These are phyloP conservation scores for Distichodus sexfasciatus DNA, from an alignment of 2,797 vertebrate species.

Conservation along the genomic window DNA sequence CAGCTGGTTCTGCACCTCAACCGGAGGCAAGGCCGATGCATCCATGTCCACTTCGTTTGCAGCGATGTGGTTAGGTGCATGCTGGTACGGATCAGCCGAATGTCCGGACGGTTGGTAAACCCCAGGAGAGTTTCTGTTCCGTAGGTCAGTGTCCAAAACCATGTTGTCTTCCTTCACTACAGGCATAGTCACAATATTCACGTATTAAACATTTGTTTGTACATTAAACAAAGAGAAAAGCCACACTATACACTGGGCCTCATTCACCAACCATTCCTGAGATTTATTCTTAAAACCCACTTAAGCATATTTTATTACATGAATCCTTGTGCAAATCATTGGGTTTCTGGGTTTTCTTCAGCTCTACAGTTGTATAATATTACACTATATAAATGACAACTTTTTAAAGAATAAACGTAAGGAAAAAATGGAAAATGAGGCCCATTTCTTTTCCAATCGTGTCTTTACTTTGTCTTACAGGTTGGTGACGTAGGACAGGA, in stretches of 20 bases:
- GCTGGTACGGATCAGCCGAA: not conserved
- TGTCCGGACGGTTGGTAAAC: not conserved
- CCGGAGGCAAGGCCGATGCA: not conserved
- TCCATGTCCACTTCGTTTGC: not conserved
- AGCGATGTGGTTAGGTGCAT: not conserved
- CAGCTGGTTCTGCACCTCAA: conserved; percentile 6
- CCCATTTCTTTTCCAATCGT: not conserved
- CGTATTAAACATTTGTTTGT: not conserved
- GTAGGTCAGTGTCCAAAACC: conserved; percentile 14
- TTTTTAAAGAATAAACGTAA: not conserved
- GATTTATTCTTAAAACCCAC: too few relatives aligned
- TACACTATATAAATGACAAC: too few relatives aligned
- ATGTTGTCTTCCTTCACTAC: conserved; percentile 34
- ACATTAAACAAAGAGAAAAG: too few relatives aligned
- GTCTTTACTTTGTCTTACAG: conserved; percentile 28
- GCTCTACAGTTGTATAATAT: too few relatives aligned
- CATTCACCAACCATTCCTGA: too few relatives aligned
- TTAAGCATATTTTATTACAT: too few relatives aligned
- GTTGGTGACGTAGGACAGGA: conserved; percentile 21
- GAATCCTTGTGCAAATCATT: too few relatives aligned
- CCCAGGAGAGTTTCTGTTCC: not conserved
- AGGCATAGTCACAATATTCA: conserved; percentile 7
- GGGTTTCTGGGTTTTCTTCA: too few relatives aligned
- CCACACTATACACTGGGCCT: too few relatives aligned
- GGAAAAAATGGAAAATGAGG: not conserved